Base-by-base conservation (phyloP, 2,797 vertebrate genomes). In the Coilia nasus region DNA sequence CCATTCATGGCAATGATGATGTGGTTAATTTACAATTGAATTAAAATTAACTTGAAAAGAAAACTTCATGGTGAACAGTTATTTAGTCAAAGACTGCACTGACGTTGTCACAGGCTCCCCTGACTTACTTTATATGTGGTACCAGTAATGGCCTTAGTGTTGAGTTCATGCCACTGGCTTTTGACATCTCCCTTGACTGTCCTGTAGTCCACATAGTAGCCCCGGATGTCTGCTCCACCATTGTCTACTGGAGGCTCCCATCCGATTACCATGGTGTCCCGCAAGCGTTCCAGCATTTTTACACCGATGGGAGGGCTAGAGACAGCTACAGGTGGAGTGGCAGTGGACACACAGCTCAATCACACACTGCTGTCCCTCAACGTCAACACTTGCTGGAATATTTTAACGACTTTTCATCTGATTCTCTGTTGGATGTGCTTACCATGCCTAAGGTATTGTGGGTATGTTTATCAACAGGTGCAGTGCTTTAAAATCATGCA, bases 171-270 rank as follows among this genome's bases (percentile, higher is more conserved):
- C 98, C 98, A 99, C 88, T 95, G 95, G 84, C 97, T 96, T 82
- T 94, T 91, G 47, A 93, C 91, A 3, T 92, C 95, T 82, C 93
- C 95, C 86, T 96, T 94, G 81, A 99, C 95, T 7, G 97, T 97
- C 81, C 97, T 96, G 83, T 97, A 98, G 93, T 98, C 98, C 90
- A 99, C 95, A 0, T 97, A 99, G 92, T 98, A 99, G 82, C 98
- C 98, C 0, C 95, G 96, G 89, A 99, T 90, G 75, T 98, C 98
- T 1, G 94, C 94, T 35, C 98, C 98, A 41, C 98, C 98, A 0
- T 85, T 93, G 62, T 91, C 87, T 83, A 95, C 94, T 2, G 98
- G 97, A 15, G 92, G 94, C 23, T 94, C 96, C 98, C 98, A 99
- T 86, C 94, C 94, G 87, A 99, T 91, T 2, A 97, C 94, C 98